Evolutionary conservation across 2,797 vertebrate genomes (phyloP).

Genomic region (Pipistrellus nathusii): DNA sequence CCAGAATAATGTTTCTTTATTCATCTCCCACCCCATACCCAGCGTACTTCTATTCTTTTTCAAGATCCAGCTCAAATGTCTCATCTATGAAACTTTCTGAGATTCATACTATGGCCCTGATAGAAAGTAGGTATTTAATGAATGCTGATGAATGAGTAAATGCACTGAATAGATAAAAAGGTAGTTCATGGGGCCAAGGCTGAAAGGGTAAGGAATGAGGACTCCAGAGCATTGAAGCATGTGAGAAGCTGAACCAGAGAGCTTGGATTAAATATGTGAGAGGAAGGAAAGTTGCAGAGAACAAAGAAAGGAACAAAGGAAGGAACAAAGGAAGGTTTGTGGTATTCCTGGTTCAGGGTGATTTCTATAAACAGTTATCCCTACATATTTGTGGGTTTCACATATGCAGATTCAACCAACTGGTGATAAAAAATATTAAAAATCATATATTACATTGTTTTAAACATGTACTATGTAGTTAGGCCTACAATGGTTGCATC

Average conservation of each 20-base stretch:
- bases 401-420: not conserved
- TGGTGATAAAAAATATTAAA: not conserved
- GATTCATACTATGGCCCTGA: not conserved
- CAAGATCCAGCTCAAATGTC: constrained; percentile 18
- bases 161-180: not conserved
- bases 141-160: not conserved
- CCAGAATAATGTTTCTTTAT: not conserved
- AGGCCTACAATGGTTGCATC: not conserved
- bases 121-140: not conserved
- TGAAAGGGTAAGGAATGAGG: not conserved
- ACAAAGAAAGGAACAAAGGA: not conserved
- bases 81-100: constrained; percentile 2
- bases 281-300: not conserved
- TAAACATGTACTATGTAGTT: not conserved
- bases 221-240: not conserved
- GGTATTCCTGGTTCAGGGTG: not conserved
- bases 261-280: not conserved
- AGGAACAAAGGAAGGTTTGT: not conserved
- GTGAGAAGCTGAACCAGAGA: not conserved
- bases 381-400: not conserved
- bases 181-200: not conserved
- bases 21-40: not conserved
- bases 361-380: not conserved
- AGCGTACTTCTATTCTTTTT: not conserved
- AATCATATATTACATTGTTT: not conserved